Base-by-base conservation (phyloP, 2,888 invertebrate genomes). In the Acanthosepion pharaonis region DNA sequence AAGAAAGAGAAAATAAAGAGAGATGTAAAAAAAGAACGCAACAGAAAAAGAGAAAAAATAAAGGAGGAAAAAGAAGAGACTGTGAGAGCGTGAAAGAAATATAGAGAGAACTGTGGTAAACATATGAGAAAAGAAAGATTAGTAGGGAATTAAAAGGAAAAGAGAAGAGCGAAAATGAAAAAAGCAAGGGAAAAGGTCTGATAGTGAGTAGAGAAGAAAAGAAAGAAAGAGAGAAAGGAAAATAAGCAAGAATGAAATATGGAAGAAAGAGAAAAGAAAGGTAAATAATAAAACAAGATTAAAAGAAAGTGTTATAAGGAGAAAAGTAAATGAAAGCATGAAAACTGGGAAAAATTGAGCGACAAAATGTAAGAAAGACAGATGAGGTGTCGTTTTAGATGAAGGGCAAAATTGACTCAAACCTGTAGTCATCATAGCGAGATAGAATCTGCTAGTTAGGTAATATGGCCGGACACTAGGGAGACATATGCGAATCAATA, bases 361-460 rank as follows among this genome's bases (percentile, higher is more conserved):
- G 78, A 78, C 11, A 78, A 78, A n/a, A 78, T 78, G 33, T 78
- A 78, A 78, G 78, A 78, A 78, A 78, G 78, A 78, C 15, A 78
- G 78, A 78, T 78, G 78, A 78, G 78, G n/a, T 78, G 78, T n/a
- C n/a, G 78, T 78, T 78, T 78, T 78, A 78, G 78, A 78, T 78
- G 78, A 78, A 78, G 78, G 78, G 15, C 78, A 18, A 78, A n/a
- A 78, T n/a, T 78, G 78, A 78, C n/a, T 78, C 33, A 78, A 78
- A n/a, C n/a, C 78, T 33, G 78, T 78, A n/a, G 78, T 78, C 78
- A 33, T 78, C 78, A 78, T 78, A n/a, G 78, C 78, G n/a, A 78
- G 78, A 78, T n/a, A 78, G 78, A 78, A 78, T 78, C 78, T 33
- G 78, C 33, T 78, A 78, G 78, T 78, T 78, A 78, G 78, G 78